Base-by-base conservation (phyloP, 2,888 invertebrate genomes). In the Parnassius smintheus region DNA sequence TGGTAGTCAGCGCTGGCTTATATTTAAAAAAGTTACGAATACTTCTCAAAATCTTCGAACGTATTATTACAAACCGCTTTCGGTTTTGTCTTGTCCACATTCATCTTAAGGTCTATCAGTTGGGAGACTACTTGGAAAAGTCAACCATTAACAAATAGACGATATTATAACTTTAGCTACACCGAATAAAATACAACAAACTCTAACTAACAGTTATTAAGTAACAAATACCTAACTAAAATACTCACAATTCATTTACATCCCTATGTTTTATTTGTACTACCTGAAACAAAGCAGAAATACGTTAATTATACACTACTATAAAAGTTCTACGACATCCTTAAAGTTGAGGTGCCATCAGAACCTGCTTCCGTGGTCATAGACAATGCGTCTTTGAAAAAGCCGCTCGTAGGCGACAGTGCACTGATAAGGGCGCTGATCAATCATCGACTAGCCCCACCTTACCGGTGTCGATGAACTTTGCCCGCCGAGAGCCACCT, bases 341-440 rank as follows among this genome's bases (percentile, higher is more conserved):
- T 59, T 44, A 69, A 69, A 62, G 67, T 65, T 70, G 67, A 64
- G 66, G 69, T 73, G 72, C 75, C 83, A 85, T 86, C 83, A 86
- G 77, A 77, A 78, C 77, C 83, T 77, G 80, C 76, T 78, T 81
- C 74, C 74, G 73, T 78, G 79, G 75, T 70, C 78, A 75, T 72
- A 83, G 83, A 91, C 90, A 90, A 88, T 90, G 81, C 80, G 80
- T 79, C 89, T 91, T 91, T 91, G 91, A 90, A 83, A 78, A 78
- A 73, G 87, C 90, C 91, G 89, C 83, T 82, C 81, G 85, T 85
- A 86, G 88, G 87, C 86, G 88, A 88, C 88, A 84, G 78, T 76
- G 80, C 76, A 75, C 77, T 89, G 91, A 91, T 91, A 91, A 90
- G 88, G 82, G 80, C 74, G 75, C 81, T 87, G 88, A 91, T 91